Conservation (phyloP, 2,888 invertebrate genomes). For the Pimpla rufipes region DNA sequence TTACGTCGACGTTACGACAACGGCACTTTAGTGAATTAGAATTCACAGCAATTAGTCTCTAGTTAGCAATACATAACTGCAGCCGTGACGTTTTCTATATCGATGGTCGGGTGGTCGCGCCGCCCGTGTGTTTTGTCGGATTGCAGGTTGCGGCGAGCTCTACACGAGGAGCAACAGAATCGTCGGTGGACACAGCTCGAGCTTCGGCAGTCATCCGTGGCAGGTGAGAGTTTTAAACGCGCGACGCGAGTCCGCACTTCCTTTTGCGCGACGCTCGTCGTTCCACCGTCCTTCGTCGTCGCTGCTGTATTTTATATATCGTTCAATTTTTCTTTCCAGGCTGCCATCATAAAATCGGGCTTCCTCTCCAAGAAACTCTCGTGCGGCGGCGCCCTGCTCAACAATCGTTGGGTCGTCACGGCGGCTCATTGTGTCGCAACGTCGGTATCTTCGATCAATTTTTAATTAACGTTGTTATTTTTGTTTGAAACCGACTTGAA, state of each 20-base stretch:
- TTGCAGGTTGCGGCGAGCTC: constrained; percentile 95
- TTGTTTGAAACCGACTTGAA: too few relatives aligned
- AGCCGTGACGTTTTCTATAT: constrained; percentile 7
- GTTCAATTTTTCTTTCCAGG: too few relatives aligned
- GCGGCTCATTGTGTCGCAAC: constrained; percentile 97
- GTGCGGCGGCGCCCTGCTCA: constrained; percentile 96
- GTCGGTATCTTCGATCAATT: constrained; percentile 87
- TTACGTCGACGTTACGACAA: not conserved
- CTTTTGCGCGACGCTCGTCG: not conserved
- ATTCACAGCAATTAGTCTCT: not conserved
- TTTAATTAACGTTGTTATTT: constrained; percentile 13
- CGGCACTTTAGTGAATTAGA: constrained; percentile 3
- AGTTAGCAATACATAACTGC: not conserved
- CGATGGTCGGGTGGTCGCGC: constrained; percentile 25
- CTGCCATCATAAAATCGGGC: constrained; percentile 95
- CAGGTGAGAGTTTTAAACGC: constrained; percentile 86
- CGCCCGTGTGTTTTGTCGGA: constrained; percentile 69
- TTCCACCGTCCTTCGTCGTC: not conserved
- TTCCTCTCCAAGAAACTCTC: constrained; percentile 96
- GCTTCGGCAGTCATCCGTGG: constrained; percentile 97
- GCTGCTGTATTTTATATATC: too few relatives aligned
- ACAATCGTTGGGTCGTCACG: constrained; percentile 96
- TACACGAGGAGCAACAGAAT: constrained; percentile 95
- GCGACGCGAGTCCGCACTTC: constrained; percentile 5
- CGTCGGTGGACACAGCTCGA: constrained; percentile 96